Evolutionary conservation across 2,888 invertebrate genomes (phyloP).

Genomic region (Dolichomitus sp.): DNA sequence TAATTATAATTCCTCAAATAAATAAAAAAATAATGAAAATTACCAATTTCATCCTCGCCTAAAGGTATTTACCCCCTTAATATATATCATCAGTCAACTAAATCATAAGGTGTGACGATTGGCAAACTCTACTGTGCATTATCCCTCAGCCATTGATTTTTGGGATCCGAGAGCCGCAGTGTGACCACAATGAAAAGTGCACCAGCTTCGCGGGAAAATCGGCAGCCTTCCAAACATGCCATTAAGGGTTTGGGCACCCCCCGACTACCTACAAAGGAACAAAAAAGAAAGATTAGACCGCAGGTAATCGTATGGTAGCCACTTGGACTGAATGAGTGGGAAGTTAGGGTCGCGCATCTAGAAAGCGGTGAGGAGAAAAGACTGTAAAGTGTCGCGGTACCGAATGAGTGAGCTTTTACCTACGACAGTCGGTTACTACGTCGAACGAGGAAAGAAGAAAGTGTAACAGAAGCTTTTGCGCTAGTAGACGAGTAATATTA

Average conservation of each 20-base stretch:
- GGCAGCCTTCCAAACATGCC: constrained; percentile 47
- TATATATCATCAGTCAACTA: background rate
- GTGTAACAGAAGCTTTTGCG: background rate
- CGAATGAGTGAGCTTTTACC: constrained; percentile 21
- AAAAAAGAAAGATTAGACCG: constrained; percentile 29
- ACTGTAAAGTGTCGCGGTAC: constrained; percentile 10
- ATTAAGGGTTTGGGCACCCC: constrained; percentile 25
- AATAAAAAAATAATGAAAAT: too few species aligned
- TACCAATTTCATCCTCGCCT: too few species aligned
- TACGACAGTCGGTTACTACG: constrained; percentile 5
- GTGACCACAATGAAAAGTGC: constrained; percentile 45
- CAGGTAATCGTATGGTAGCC: constrained; percentile 37
- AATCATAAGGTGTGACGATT: background rate
- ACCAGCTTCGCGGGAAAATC: constrained; percentile 38
- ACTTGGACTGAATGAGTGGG: constrained; percentile 2
- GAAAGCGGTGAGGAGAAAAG: constrained; percentile 10
- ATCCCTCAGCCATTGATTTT: constrained; percentile 13
- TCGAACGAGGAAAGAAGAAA: background rate
- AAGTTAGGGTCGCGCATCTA: constrained; percentile 23
- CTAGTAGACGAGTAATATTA: constrained; percentile 34
- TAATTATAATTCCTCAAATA: too few species aligned
- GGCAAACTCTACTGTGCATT: background rate
- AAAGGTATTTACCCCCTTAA: too few species aligned
- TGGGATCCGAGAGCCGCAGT: background rate
- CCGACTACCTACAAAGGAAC: background rate